Conservation (phyloP, 2,113 vertebrate genomes). For the Cavia aperea region DNA sequence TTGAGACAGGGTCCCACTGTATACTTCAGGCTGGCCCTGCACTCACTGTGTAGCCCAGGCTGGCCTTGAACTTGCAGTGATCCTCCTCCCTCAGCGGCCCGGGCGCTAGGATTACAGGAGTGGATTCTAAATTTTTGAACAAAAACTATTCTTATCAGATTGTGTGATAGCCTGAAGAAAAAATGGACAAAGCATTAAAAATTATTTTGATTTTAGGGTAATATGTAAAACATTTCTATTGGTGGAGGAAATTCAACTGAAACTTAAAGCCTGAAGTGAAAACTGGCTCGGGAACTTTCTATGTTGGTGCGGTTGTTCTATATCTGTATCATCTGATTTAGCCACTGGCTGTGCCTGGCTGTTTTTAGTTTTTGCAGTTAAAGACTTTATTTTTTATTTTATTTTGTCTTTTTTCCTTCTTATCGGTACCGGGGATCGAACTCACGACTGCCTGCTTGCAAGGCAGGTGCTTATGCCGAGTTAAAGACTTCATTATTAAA, state of each 20-base stretch:
- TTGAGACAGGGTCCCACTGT: too few species aligned
- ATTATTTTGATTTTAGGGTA: background rate
- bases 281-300: background rate
- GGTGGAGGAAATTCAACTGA: background rate
- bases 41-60: too few species aligned
- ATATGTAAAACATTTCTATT: background rate
- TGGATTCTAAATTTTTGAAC: conserved; percentile 23
- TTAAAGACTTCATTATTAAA: too few species aligned
- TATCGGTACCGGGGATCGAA: too few species aligned
- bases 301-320: rapidly evolving
- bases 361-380: background rate
- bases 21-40: too few species aligned
- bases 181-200: background rate
- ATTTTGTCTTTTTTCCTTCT: background rate
- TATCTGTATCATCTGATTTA: background rate
- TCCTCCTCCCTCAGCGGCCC: background rate
- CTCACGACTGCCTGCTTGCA: too few species aligned
- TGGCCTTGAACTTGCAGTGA: background rate
- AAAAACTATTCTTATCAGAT: background rate
- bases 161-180: conserved; percentile 1
- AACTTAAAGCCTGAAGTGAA: background rate
- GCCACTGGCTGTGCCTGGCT: background rate
- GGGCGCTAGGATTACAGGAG: background rate
- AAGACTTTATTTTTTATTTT: background rate
- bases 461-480: too few species aligned